Conservation (phyloP, 2,888 invertebrate species). For the Drosophila nigritarsus region DNA sequence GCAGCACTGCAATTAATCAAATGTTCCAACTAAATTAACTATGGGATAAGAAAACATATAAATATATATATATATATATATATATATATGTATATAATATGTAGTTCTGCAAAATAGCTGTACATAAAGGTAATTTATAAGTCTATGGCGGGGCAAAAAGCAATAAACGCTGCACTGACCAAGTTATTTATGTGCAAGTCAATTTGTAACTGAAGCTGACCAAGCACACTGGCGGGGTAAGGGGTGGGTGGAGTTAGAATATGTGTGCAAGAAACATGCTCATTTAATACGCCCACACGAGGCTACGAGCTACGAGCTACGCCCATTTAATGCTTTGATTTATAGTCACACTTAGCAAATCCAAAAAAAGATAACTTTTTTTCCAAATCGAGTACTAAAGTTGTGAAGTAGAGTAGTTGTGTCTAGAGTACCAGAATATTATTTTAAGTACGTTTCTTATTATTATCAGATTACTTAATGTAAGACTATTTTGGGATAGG, state of each 20-base stretch:
- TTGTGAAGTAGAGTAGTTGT: neutral
- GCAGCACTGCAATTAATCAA: conserved; percentile 43
- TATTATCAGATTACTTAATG: neutral
- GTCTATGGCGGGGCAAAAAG: conserved; percentile 11
- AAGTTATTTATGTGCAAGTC: conserved; percentile 71
- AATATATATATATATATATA: neutral
- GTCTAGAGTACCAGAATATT: neutral
- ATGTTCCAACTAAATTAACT: conserved; percentile 38
- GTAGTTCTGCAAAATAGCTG: neutral
- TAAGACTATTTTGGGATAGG: fast-evolving
- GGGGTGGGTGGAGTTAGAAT: neutral
- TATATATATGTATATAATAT: neutral
- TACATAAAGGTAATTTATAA: conserved; percentile 53
- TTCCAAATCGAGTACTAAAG: neutral
- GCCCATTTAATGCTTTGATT: conserved; percentile 79
- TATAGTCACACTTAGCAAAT: conserved; percentile 39
- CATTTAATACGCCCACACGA: conserved; percentile 8
- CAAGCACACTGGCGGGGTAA: neutral
- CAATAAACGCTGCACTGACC: conserved; percentile 45
- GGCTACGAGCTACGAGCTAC: conserved; percentile 35
- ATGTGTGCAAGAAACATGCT: conserved; percentile 32
- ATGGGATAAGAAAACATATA: conserved; percentile 1
- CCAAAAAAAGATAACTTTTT: neutral
- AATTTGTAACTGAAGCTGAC: conserved; percentile 62
- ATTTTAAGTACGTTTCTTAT: neutral